phyloP scores from a whole-genome alignment of 2,797 vertebrate species.

The Myripristis jacobus region DNA sequence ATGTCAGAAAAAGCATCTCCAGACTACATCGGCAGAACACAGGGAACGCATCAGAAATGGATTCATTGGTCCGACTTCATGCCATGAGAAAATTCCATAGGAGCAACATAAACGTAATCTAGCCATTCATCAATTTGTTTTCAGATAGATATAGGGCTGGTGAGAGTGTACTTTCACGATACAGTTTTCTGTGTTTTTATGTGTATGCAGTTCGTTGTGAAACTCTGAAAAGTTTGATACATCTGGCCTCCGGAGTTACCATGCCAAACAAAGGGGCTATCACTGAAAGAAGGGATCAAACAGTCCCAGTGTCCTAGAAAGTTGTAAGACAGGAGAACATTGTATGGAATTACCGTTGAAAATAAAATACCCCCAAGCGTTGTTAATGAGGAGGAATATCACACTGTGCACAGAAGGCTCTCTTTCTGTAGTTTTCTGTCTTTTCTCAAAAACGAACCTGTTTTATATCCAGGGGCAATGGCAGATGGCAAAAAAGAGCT shows the following conservation, averaged over 20 bases:
- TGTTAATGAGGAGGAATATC: slow-evolving; percentile 41
- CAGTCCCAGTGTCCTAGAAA: slow-evolving; percentile 39
- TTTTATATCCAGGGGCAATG: slow-evolving; percentile 45
- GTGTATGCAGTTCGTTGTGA: neutral
- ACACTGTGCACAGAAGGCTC: slow-evolving; percentile 20
- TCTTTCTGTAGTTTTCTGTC: slow-evolving; percentile 14
- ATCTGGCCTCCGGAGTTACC: slow-evolving; percentile 9
- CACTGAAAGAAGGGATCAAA: slow-evolving; percentile 46
- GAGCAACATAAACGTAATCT: too few species aligned
- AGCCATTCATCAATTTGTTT: too few species aligned
- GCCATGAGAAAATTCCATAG: too few species aligned
- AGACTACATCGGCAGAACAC: too few species aligned
- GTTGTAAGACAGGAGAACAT: slow-evolving; percentile 37
- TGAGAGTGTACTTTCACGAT: too few species aligned
- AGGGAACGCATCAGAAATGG: too few species aligned
- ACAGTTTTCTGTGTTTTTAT: too few species aligned
- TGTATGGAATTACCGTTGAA: slow-evolving; percentile 45
- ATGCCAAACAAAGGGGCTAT: slow-evolving; percentile 29
- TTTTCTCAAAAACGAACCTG: slow-evolving; percentile 44
- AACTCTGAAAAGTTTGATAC: slow-evolving; percentile 1
- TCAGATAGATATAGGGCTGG: too few species aligned
- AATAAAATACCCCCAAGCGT: slow-evolving; percentile 44
- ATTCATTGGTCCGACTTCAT: too few species aligned
- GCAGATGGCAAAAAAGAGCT: slow-evolving; percentile 40
- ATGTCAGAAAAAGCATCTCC: too few species aligned